Evolutionary conservation across 2,797 vertebrate species (phyloP).

Genomic region (Trachurus trachurus): DNA sequence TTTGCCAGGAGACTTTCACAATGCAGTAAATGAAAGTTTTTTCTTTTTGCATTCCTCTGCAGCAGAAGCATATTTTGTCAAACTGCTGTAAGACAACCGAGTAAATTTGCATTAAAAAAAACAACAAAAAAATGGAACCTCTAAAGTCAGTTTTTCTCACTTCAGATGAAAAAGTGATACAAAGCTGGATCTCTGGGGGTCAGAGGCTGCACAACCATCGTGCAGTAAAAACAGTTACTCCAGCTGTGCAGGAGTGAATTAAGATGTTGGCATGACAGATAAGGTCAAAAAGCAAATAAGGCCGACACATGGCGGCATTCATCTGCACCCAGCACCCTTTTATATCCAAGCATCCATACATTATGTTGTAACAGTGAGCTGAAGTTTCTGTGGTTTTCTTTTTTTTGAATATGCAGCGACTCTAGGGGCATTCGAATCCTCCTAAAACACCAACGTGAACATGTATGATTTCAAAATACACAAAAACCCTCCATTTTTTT

Average conservation of each 20-base stretch:
- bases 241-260: slow-evolving; percentile 64
- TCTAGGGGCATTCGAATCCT: not conserved
- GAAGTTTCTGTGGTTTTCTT: slow-evolving; percentile 4
- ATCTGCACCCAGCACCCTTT: slow-evolving; percentile 32
- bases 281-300: slow-evolving; percentile 62
- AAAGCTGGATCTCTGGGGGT: not conserved
- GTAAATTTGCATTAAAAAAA: slow-evolving; percentile 53
- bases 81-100: slow-evolving; percentile 62
- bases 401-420: slow-evolving; percentile 9
- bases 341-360: slow-evolving; percentile 23
- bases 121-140: slow-evolving; percentile 30
- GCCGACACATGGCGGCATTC: slow-evolving; percentile 28
- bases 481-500: not conserved
- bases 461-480: not conserved
- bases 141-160: slow-evolving; percentile 45
- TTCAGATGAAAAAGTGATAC: slow-evolving; percentile 42
- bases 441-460: slow-evolving; percentile 22
- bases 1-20: slow-evolving; percentile 38
- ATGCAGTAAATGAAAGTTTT: slow-evolving; percentile 20
- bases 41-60: slow-evolving; percentile 43
- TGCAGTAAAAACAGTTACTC: slow-evolving; percentile 33
- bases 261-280: slow-evolving; percentile 57
- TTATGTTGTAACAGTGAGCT: slow-evolving; percentile 24
- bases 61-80: slow-evolving; percentile 35
- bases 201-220: slow-evolving; percentile 25